These are phyloP conservation scores for Cottus gobio DNA, from an alignment of 2,113 vertebrate genomes.

Conservation along the genomic window DNA sequence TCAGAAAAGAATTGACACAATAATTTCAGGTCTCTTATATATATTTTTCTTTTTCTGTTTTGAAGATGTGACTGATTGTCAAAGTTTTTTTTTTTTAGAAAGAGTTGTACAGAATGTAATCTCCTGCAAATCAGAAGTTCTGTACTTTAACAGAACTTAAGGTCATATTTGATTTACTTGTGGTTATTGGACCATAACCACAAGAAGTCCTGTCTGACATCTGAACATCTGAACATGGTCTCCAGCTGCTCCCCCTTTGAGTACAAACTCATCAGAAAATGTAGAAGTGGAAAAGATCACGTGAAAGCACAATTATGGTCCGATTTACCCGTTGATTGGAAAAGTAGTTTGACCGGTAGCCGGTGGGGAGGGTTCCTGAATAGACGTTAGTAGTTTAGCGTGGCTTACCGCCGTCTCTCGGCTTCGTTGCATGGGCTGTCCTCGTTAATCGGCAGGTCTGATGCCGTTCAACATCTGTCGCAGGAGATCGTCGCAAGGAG, in stretches of 20 bases:
- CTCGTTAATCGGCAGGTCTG: constrained; percentile 68
- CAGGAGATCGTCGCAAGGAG: constrained; percentile 64
- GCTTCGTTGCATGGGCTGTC: constrained; percentile 39
- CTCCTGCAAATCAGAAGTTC: constrained; percentile 12
- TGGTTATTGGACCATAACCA: background rate
- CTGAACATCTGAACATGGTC: background rate
- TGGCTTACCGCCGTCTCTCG: constrained; percentile 1
- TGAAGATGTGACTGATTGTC: background rate
- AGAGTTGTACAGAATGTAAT: background rate
- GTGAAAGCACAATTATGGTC: constrained; percentile 3
- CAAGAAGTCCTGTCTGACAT: background rate
- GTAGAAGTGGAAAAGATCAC: constrained; percentile 2
- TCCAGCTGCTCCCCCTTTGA: constrained; percentile 7
- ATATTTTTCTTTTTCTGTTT: background rate
- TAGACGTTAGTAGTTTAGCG: constrained; percentile 5
- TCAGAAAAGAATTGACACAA: background rate
- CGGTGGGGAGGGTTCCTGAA: constrained; percentile 48
- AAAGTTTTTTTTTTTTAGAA: background rate
- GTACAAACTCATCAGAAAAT: background rate
- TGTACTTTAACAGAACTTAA: background rate
- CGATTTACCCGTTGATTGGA: background rate
- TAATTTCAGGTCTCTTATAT: constrained; percentile 5
- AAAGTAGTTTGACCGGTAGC: constrained; percentile 5
- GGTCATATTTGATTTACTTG: background rate
- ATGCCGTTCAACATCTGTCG: constrained; percentile 73